phyloP scores from a whole-genome alignment of 2,797 vertebrate species.

The Neosilurus mollespiculum region DNA sequence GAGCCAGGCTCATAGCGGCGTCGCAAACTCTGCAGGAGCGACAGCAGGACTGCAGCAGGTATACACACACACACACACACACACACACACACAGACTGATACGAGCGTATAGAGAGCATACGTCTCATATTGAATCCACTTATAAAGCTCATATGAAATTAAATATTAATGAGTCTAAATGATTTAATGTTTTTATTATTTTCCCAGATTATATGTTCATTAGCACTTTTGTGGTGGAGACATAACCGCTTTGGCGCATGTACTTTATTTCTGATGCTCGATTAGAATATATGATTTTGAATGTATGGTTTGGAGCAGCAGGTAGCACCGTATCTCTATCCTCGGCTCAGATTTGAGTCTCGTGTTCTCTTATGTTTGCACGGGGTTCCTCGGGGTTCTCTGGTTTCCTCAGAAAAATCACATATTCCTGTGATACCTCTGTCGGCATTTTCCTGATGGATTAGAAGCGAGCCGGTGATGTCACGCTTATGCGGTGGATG shows the following conservation, averaged over 20 bases:
- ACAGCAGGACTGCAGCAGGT: constrained; percentile 74
- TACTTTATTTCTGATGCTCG: not conserved
- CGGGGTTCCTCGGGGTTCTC: not conserved
- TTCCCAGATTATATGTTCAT: not conserved
- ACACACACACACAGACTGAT: not conserved
- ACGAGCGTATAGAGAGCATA: not conserved
- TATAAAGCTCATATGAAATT: not conserved
- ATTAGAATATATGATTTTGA: not conserved
- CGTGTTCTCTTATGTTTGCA: not conserved
- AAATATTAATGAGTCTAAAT: not conserved
- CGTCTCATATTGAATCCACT: not conserved
- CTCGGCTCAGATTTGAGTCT: not conserved
- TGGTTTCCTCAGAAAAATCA: not conserved
- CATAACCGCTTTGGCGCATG: not conserved
- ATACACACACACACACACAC: not conserved
- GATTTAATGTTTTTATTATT: not conserved
- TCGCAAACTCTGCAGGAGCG: constrained; percentile 20
- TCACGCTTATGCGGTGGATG: not conserved
- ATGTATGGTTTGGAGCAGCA: not conserved
- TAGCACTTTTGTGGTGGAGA: not conserved
- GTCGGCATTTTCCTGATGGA: not conserved
- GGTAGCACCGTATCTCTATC: not conserved
- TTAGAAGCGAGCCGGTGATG: not conserved
- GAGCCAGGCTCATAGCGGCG: constrained; percentile 76
- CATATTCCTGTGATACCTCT: not conserved